phyloP scores from a whole-genome alignment of 2,888 invertebrate species.

The Drosophila tripunctata region DNA sequence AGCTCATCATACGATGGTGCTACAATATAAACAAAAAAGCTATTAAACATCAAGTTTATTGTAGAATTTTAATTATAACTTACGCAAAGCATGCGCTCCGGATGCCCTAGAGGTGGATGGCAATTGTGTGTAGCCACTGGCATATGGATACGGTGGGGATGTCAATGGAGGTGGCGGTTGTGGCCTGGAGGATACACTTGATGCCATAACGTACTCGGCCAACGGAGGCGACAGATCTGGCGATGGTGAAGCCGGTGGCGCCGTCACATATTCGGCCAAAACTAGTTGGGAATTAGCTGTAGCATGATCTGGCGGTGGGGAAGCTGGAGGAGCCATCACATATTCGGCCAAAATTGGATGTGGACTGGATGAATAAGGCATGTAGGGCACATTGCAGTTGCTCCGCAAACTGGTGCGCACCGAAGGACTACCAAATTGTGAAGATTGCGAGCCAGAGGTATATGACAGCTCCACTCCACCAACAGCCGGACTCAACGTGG shows the following conservation, averaged over 20 bases:
- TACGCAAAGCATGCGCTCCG: slow-evolving; percentile 77
- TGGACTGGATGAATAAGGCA: slow-evolving; percentile 81
- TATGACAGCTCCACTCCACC: slow-evolving; percentile 64
- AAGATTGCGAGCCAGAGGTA: slow-evolving; percentile 73
- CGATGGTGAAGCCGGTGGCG: slow-evolving; percentile 81
- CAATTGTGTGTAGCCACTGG: slow-evolving; percentile 64
- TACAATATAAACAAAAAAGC: slow-evolving; percentile 27
- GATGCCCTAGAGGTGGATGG: slow-evolving; percentile 73
- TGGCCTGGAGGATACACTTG: not conserved
- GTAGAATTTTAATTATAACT: slow-evolving; percentile 36
- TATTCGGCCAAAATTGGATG: not conserved
- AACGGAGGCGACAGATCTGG: slow-evolving; percentile 70
- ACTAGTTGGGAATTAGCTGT: too few relatives aligned
- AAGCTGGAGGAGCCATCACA: slow-evolving; percentile 80
- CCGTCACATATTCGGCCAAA: slow-evolving; percentile 62
- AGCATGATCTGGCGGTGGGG: slow-evolving; percentile 67
- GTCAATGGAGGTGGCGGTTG: slow-evolving; percentile 31
- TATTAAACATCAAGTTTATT: not conserved
- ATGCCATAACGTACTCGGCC: slow-evolving; percentile 53
- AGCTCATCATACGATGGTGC: slow-evolving; percentile 84
- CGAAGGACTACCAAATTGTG: slow-evolving; percentile 78
- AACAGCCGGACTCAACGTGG: slow-evolving; percentile 82
- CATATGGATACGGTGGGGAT: slow-evolving; percentile 29
- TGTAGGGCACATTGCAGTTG: slow-evolving; percentile 77
- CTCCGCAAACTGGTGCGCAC: slow-evolving; percentile 77